Evolutionary conservation across 2,113 vertebrate species (phyloP).

Genomic region (Leptodactylus fuscus): DNA sequence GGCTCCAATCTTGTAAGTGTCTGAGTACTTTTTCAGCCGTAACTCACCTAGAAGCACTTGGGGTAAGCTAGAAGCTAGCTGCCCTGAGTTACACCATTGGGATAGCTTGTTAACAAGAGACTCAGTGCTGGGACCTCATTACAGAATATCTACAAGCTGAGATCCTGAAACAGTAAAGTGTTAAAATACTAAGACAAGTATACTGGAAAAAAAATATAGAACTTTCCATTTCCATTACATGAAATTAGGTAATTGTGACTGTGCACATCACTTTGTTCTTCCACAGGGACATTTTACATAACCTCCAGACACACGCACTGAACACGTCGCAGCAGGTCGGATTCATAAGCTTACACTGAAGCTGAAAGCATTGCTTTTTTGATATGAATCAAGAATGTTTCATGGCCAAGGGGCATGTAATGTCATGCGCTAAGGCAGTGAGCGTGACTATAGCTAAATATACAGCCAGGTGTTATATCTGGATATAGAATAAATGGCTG

Average conservation of each 20-base stretch:
- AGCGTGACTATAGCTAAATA: background rate
- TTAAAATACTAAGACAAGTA: too few species aligned
- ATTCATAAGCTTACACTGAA: background rate
- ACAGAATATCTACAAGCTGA: too few species aligned
- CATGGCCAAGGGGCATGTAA: constrained; percentile 16
- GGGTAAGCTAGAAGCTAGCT: too few species aligned
- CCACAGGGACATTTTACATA: background rate
- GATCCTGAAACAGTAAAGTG: too few species aligned
- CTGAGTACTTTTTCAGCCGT: too few species aligned
- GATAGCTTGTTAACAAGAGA: too few species aligned
- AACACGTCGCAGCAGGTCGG: constrained; percentile 50
- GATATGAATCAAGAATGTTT: constrained; percentile 49
- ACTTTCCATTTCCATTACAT: too few species aligned
- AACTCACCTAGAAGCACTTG: too few species aligned
- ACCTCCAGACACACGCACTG: constrained; percentile 18
- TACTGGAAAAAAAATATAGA: too few species aligned
- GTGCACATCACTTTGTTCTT: background rate
- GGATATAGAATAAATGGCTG: background rate
- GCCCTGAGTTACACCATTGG: too few species aligned
- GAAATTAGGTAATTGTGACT: background rate
- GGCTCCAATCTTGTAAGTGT: too few species aligned
- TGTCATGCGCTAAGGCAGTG: constrained; percentile 26
- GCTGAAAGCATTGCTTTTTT: constrained; percentile 2
- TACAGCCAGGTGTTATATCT: constrained; percentile 32
- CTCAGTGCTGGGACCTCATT: too few species aligned